Base-by-base conservation (phyloP, 1,140 invertebrate genomes). In the Probaryconus sp. region DNA sequence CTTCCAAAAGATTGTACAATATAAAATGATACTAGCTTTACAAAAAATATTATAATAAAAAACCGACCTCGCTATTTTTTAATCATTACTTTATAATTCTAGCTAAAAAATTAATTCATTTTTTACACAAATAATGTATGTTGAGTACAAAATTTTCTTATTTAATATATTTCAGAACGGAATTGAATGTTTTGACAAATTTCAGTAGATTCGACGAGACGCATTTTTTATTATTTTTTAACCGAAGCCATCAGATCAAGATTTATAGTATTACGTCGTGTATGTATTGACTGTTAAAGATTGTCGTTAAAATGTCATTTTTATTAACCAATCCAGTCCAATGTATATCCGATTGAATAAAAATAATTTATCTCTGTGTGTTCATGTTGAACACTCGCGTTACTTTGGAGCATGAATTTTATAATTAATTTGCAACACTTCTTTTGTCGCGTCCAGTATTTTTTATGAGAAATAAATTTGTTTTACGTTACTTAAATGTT, bases 321-420 rank as follows among this genome's bases (percentile, higher is more conserved):
- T 60, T 69, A 69, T 69, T 53, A 31, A 33, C 24, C 50, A 17
- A 48, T 68, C 50, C 30, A 45, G 17, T 50, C 51, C 50, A 69
- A 53, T 60, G 21, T 7, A 38, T 45, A 0, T 31, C 30, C 33
- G 18, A 6, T 28, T 11, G 14, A 45, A 69, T 51, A 47, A 53
- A 69, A 45, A 47, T 60, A 60, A 60, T 60, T 60, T 60, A 69
- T 69, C 10, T n/a, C n/a, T n/a, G n/a, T n/a, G n/a, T n/a, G n/a
- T n/a, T 28, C 37, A 60, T 69, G 40, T 38, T 60, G 17, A 45
- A 31, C 7, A 28, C 35, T 21, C 45, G 37, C 47, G 24, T 50
- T 40, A 60, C 53, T 60, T 47, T 28, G 16, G 38, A 60, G 53
- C 37, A 38, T 43, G 20, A 53, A 45, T 37, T 45, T 60, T 45